A percentile compares a stretch with the other conserved stretches of the same genome.
Evolutionary conservation across 2,888 invertebrate species (phyloP).

Genomic region (Epinotia demarniana): DNA sequence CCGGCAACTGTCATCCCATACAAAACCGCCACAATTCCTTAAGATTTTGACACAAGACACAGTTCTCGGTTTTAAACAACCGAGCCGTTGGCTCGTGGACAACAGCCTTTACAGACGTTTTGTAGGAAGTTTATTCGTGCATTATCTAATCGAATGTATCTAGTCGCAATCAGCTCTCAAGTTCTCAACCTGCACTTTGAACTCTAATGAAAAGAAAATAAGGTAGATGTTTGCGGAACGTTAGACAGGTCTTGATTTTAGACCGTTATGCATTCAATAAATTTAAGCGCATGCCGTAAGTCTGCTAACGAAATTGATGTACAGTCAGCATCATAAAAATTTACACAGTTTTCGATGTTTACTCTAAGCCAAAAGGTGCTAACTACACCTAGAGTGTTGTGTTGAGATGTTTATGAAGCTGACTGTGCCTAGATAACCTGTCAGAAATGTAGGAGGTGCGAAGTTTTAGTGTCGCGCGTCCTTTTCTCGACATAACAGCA

Average conservation of each 20-base stretch:
- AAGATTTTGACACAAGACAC: no score
- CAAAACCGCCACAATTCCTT: neutral
- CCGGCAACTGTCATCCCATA: neutral
- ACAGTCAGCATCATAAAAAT: no score
- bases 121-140: constrained; percentile 34
- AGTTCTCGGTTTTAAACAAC: no score
- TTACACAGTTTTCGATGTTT: no score
- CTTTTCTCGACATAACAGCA: neutral
- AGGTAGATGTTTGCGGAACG: neutral
- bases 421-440: neutral
- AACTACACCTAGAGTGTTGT: neutral
- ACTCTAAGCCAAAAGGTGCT: no score
- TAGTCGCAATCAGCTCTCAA: constrained; percentile 1
- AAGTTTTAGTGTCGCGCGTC: neutral
- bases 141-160: constrained; percentile 38
- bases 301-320: no score
- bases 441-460: neutral
- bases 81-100: constrained; percentile 15
- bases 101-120: constrained; percentile 20
- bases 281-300: no score
- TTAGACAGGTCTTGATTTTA: no score
- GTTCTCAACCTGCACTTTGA: neutral
- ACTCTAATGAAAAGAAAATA: neutral
- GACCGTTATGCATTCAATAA: no score
- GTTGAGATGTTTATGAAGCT: no score